Percentiles rank a stretch among this genome's conserved stretches.
These are phyloP conservation scores for Xiphophorus birchmanni DNA, from an alignment of 2,797 vertebrate species.

Conservation along the genomic window DNA sequence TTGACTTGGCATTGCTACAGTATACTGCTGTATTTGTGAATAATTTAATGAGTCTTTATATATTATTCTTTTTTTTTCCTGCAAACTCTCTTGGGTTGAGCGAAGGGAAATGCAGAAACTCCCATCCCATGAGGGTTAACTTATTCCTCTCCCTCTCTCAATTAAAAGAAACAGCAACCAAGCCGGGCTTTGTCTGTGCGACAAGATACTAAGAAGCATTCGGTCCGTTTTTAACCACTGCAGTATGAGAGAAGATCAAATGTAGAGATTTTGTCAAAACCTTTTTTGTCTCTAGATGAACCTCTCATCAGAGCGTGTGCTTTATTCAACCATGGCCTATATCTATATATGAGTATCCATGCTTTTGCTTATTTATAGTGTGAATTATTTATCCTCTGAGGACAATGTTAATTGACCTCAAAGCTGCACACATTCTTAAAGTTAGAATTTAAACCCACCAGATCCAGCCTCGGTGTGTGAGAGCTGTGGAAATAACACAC, in stretches of 20 bases:
- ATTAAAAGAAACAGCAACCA: constrained; percentile 72
- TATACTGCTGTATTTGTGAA: constrained; percentile 72
- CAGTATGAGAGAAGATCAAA: constrained; percentile 22
- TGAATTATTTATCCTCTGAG: constrained; percentile 66
- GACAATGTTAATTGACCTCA: constrained; percentile 76
- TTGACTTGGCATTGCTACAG: constrained; percentile 54
- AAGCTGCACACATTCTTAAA: constrained; percentile 68
- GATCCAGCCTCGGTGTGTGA: constrained; percentile 36
- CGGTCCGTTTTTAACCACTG: constrained; percentile 41
- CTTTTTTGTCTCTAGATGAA: constrained; percentile 23
- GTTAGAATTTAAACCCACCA: constrained; percentile 64
- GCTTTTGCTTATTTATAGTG: constrained; percentile 63
- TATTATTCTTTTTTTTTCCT: constrained; percentile 63
- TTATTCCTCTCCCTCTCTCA: constrained; percentile 63
- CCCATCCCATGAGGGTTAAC: constrained; percentile 67
- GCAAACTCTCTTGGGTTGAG: constrained; percentile 65
- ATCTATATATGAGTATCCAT: constrained; percentile 37
- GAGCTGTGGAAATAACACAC: constrained; percentile 45
- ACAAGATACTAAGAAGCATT: constrained; percentile 52
- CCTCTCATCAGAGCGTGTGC: constrained; percentile 28
- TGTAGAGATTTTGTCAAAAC: constrained; percentile 35
- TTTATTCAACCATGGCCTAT: constrained; percentile 40
- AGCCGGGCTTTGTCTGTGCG: constrained; percentile 55
- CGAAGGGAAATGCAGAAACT: constrained; percentile 67
- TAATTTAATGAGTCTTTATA: constrained; percentile 76